Conservation (phyloP, 2,797 vertebrate species). For the Bradypodion pumilum region DNA sequence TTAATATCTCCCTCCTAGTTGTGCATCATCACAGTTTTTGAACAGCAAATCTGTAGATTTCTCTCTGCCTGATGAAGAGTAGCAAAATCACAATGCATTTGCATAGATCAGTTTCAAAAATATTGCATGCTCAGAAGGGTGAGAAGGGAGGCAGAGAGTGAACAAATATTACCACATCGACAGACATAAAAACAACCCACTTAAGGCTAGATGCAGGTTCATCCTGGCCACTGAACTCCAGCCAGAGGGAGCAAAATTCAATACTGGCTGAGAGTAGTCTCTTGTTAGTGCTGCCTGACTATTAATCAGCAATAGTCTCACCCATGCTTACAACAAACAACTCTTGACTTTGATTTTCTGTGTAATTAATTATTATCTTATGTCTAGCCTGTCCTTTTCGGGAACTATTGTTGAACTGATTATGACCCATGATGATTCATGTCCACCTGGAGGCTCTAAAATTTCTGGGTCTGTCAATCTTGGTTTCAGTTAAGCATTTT, state of each 20-base stretch:
- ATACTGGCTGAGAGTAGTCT: background rate
- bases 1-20: background rate
- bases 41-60: background rate
- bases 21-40: background rate
- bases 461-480: slow-evolving; percentile 11
- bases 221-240: background rate
- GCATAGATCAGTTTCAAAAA: background rate
- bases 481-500: background rate
- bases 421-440: slow-evolving; percentile 5
- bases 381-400: slow-evolving; percentile 3
- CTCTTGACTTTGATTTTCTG: slow-evolving; percentile 4
- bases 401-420: background rate
- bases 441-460: background rate
- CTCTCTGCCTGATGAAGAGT: background rate
- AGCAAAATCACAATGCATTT: background rate
- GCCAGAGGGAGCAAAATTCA: slow-evolving; percentile 2
- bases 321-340: slow-evolving; percentile 7
- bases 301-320: background rate
- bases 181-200: background rate
- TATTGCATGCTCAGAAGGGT: background rate
- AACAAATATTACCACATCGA: background rate
- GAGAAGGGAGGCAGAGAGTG: background rate
- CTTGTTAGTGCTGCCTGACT: background rate
- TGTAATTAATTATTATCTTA: slow-evolving; percentile 13
- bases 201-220: background rate